Evolutionary conservation across 1,140 invertebrate species (phyloP).

Genomic region (Patella vulgata): DNA sequence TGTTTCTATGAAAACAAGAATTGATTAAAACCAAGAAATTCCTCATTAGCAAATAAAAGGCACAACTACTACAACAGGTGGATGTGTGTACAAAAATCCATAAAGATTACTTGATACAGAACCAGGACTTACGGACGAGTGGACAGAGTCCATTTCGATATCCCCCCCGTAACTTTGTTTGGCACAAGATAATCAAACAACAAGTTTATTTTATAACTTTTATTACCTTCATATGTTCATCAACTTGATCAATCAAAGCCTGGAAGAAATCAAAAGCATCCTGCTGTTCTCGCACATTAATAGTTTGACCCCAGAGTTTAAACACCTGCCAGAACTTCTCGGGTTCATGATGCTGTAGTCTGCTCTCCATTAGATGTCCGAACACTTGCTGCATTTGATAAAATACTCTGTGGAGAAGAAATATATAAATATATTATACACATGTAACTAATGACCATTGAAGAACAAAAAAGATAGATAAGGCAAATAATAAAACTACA

Average conservation of each 20-base stretch:
- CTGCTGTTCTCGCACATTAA: conserved; percentile 63
- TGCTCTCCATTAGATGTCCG: conserved; percentile 63
- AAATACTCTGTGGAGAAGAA: conserved; percentile 62
- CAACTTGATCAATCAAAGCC: conserved; percentile 59
- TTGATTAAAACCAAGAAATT: no score
- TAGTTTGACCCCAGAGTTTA: conserved; percentile 61
- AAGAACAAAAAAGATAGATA: not conserved
- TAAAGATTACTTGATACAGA: no score
- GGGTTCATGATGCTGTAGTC: conserved; percentile 63
- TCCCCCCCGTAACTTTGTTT: no score
- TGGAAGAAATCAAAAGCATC: conserved; percentile 66
- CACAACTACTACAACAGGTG: no score
- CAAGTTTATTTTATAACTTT: no score
- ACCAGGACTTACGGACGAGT: no score
- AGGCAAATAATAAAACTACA: not conserved
- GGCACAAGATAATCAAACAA: no score
- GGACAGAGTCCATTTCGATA: no score
- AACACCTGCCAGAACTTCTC: conserved; percentile 65
- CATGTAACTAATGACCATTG: not conserved
- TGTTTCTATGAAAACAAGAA: no score
- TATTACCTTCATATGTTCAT: conserved; percentile 62
- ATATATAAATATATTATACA: not conserved
- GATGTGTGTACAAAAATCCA: no score
- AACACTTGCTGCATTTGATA: conserved; percentile 64
- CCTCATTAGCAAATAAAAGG: no score